Conservation (phyloP, 2,113 vertebrate species). For the cattle (Bos taurus) region DNA sequence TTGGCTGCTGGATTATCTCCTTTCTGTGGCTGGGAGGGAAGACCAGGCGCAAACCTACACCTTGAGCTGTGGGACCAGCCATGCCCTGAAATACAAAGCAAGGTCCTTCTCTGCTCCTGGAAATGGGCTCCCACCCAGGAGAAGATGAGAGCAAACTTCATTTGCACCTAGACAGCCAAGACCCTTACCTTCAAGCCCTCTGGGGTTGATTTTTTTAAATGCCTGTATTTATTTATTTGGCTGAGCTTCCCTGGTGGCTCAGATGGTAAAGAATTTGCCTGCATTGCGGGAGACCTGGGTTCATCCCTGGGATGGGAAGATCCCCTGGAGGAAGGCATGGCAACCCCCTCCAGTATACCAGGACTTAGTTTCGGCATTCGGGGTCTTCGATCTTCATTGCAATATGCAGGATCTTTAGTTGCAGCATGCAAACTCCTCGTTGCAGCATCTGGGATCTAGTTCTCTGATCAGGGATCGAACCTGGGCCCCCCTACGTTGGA, state of each 20-base stretch:
- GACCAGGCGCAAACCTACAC: neutral
- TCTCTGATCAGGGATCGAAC: neutral
- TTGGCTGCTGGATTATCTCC: neutral
- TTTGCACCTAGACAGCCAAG: neutral
- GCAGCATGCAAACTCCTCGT: neutral
- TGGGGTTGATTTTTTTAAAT: neutral
- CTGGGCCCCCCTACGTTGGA: neutral
- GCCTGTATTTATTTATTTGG: neutral
- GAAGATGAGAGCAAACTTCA: neutral
- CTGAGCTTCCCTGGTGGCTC: neutral
- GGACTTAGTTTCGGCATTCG: neutral
- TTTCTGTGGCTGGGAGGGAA: neutral
- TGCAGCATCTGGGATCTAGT: neutral
- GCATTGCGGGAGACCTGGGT: neutral
- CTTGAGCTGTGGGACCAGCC: neutral
- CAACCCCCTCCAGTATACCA: neutral
- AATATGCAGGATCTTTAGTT: neutral
- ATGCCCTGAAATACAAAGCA: neutral
- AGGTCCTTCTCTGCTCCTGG: neutral
- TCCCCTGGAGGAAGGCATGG: neutral
- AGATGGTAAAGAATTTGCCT: neutral
- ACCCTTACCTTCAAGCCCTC: neutral
- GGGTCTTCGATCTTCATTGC: neutral
- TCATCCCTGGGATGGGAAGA: neutral
- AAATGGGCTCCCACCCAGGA: neutral